Evolutionary conservation across 2,888 invertebrate genomes (phyloP).

Genomic region (Scaptomyza parva): DNA sequence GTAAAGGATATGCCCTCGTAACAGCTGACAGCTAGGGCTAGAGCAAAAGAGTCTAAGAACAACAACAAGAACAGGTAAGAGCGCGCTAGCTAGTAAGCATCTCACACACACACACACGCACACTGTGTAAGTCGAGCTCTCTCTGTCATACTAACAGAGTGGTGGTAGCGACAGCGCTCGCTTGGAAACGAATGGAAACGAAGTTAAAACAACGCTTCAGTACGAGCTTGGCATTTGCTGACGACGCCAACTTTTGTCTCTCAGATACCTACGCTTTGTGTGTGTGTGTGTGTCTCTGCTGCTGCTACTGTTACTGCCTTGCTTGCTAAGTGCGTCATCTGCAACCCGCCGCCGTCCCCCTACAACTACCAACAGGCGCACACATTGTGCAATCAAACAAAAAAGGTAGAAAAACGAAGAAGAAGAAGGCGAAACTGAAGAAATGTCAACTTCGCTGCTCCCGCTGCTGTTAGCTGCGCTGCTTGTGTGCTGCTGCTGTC

Average conservation of each 20-base stretch:
- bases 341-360: slow-evolving; percentile 1
- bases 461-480: slow-evolving; percentile 36
- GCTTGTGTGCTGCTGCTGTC: slow-evolving; percentile 36
- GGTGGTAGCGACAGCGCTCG: slow-evolving; percentile 14
- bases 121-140: slow-evolving; percentile 1
- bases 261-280: slow-evolving; percentile 19
- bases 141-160: slow-evolving; percentile 4
- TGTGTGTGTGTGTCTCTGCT: slow-evolving; percentile 17
- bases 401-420: not conserved
- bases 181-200: slow-evolving; percentile 73
- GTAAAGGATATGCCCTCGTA: slow-evolving; percentile 43
- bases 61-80: slow-evolving; percentile 28
- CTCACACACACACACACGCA: slow-evolving; percentile 20
- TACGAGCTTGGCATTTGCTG: slow-evolving; percentile 81
- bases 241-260: slow-evolving; percentile 52
- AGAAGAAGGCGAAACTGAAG: slow-evolving; percentile 9
- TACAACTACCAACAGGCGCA: not conserved
- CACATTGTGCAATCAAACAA: slow-evolving; percentile 51
- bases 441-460: slow-evolving; percentile 28
- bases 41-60: slow-evolving; percentile 21
- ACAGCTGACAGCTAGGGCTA: slow-evolving; percentile 46
- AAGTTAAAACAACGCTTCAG: slow-evolving; percentile 73
- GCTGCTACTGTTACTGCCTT: not conserved
- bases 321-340: slow-evolving; percentile 42
- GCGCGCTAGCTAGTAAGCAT: slow-evolving; percentile 21